These are phyloP conservation scores for Hemibagrus guttatus DNA, from an alignment of 2,797 vertebrate species.

Conservation along the genomic window DNA sequence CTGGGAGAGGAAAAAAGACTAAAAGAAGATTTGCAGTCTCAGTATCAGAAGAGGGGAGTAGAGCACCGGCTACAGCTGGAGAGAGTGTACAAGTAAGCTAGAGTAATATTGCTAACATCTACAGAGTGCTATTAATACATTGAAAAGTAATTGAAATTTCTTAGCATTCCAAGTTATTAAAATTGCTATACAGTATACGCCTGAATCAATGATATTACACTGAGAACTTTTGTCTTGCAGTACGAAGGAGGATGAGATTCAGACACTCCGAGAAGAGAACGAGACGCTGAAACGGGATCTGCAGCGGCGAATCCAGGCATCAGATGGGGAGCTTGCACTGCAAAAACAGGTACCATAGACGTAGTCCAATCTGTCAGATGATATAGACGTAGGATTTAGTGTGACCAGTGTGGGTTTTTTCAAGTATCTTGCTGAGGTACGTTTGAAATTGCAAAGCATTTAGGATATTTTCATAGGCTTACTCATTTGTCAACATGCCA, in stretches of 20 bases:
- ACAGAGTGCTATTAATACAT: neutral
- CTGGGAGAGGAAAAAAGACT: conserved; percentile 62
- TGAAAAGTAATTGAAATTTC: neutral
- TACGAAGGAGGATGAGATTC: conserved; percentile 64
- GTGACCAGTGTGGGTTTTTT: neutral
- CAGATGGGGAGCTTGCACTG: conserved; percentile 70
- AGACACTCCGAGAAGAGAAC: conserved; percentile 70
- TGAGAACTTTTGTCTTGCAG: conserved; percentile 58
- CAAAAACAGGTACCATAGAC: conserved; percentile 76
- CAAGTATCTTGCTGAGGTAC: neutral
- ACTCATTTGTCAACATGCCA: neutral
- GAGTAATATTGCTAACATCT: neutral
- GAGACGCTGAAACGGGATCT: conserved; percentile 70
- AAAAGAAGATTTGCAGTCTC: conserved; percentile 62
- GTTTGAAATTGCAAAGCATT: neutral
- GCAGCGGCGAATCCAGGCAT: conserved; percentile 70
- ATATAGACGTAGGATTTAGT: neutral
- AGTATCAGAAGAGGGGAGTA: conserved; percentile 58
- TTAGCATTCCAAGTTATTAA: neutral
- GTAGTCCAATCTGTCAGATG: neutral
- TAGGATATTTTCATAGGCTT: neutral
- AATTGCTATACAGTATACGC: neutral
- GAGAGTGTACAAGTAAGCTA: conserved; percentile 68
- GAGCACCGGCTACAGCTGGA: conserved; percentile 72
- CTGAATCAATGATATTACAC: neutral